phyloP scores from a whole-genome alignment of 2,888 invertebrate species.

The Cyaniris semiargus region DNA sequence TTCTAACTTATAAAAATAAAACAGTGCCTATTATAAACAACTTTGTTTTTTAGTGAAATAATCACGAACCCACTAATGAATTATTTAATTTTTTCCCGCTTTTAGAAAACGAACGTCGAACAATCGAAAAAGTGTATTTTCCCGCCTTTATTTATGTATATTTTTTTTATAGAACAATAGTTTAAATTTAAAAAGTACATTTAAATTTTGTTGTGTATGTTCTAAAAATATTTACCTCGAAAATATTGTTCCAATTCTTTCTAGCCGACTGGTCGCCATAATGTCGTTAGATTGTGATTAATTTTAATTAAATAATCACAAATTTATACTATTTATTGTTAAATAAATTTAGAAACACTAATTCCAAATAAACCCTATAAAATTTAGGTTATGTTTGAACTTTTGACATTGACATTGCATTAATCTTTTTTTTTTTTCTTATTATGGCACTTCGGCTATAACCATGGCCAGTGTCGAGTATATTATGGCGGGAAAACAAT shows the following conservation, averaged over 20 bases:
- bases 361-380: background rate
- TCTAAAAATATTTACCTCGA: conserved; percentile 76
- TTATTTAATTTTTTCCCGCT: background rate
- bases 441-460: too few relatives aligned
- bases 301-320: background rate
- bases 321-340: background rate
- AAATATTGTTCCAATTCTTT: conserved; percentile 87
- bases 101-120: background rate
- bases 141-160: conserved; percentile 31
- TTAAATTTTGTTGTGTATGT: conserved; percentile 1
- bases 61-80: background rate
- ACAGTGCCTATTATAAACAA: background rate
- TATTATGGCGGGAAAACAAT: too few relatives aligned
- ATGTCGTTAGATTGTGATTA: background rate
- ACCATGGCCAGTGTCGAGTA: too few relatives aligned
- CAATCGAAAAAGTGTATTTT: conserved; percentile 24
- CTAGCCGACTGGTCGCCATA: conserved; percentile 86
- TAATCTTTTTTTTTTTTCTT: too few relatives aligned
- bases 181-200: background rate
- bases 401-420: background rate
- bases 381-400: background rate
- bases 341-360: background rate
- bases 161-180: conserved; percentile 26
- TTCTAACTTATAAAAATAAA: background rate
- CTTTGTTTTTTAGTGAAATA: background rate